Percentiles rank a stretch among this genome's conserved stretches.
Conservation (phyloP, 2,797 vertebrate species). For the Trachops cirrhosus region DNA sequence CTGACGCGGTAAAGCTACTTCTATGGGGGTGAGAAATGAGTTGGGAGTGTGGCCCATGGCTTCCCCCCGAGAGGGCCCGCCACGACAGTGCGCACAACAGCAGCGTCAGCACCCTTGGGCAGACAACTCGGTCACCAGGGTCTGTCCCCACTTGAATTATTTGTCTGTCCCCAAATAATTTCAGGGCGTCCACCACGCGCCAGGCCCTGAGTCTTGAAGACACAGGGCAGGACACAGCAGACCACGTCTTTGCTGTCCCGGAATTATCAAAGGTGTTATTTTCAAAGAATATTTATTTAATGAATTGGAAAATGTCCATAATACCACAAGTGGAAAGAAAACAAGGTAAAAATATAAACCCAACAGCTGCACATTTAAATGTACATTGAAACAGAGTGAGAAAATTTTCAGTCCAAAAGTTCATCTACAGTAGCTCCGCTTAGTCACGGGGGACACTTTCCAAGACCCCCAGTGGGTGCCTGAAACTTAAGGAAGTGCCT, state of each 20-base stretch:
- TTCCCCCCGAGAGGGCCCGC: neutral
- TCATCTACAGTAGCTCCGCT: neutral
- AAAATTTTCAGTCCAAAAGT: neutral
- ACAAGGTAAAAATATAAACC: neutral
- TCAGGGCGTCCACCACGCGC: rapidly evolving
- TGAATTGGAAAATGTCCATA: neutral
- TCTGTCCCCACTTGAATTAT: neutral
- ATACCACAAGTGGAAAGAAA: neutral
- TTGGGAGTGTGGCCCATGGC: neutral
- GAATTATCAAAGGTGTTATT: neutral
- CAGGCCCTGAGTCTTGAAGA: too few relatives aligned
- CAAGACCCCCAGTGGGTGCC: neutral
- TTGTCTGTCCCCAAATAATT: neutral
- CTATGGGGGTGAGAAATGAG: neutral
- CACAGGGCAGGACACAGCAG: too few relatives aligned
- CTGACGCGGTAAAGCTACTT: neutral
- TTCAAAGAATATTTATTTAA: neutral
- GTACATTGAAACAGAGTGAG: neutral
- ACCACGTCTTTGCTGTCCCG: neutral
- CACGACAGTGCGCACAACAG: neutral
- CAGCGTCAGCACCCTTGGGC: too few relatives aligned
- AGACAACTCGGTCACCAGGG: neutral
- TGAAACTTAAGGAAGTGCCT: too few relatives aligned
- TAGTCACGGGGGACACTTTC: too few relatives aligned
- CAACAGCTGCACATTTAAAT: neutral